Conservation (phyloP, 2,888 invertebrate species). For the Drosophila paramelanica region DNA sequence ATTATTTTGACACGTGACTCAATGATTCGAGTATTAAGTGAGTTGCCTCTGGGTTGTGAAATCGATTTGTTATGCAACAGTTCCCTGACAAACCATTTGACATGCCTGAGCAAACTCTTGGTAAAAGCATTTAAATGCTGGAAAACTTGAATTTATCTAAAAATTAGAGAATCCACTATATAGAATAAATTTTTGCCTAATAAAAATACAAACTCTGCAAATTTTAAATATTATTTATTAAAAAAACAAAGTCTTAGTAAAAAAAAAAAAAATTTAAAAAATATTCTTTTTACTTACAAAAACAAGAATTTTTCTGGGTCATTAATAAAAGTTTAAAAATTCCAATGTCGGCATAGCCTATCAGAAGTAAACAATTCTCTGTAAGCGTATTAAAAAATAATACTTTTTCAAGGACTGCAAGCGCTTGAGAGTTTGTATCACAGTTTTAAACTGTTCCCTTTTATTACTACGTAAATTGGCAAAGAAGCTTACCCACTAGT, state of each 20-base stretch:
- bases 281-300: too few relatives aligned
- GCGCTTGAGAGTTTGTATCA: not conserved
- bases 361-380: too few relatives aligned
- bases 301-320: too few relatives aligned
- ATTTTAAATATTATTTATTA: too few relatives aligned
- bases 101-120: conserved; percentile 8
- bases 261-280: too few relatives aligned
- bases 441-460: not conserved
- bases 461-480: not conserved
- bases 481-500: conserved; percentile 31
- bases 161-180: too few relatives aligned
- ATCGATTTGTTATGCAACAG: conserved; percentile 45
- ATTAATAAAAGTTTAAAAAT: too few relatives aligned
- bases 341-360: too few relatives aligned
- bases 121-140: conserved; percentile 2
- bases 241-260: too few relatives aligned
- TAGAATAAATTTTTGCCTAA: not conserved
- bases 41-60: conserved; percentile 21
- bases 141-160: not conserved
- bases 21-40: conserved; percentile 24
- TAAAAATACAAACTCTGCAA: too few relatives aligned
- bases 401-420: too few relatives aligned
- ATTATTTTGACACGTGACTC: conserved; percentile 58
- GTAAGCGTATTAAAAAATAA: too few relatives aligned
- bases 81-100: conserved; percentile 16